Evolutionary conservation across 2,113 vertebrate genomes (phyloP).

Genomic region (Numida meleagris): DNA sequence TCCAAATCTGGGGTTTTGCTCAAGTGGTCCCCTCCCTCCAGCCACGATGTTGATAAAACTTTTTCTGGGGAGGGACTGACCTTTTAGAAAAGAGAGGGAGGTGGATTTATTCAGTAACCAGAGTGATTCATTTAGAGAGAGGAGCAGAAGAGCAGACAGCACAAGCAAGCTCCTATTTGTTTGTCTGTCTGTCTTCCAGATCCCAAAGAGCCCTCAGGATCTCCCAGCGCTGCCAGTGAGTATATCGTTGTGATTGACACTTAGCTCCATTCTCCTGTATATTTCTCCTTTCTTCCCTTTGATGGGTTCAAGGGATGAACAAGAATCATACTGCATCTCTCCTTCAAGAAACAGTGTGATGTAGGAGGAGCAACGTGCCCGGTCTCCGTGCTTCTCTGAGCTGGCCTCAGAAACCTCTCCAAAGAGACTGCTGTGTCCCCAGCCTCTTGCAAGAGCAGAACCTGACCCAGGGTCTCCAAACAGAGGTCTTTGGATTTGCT

Average conservation of each 20-base stretch:
- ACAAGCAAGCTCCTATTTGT: background rate
- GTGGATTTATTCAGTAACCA: background rate
- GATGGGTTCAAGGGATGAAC: background rate
- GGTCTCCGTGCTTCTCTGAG: background rate
- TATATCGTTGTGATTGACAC: background rate
- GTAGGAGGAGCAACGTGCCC: background rate
- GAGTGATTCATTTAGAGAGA: background rate
- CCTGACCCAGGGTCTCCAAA: background rate
- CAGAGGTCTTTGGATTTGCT: background rate
- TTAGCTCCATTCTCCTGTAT: background rate
- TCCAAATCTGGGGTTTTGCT: background rate
- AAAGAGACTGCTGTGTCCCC: background rate
- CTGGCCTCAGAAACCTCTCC: background rate
- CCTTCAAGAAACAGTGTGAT: background rate
- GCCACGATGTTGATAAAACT: background rate
- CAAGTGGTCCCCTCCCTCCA: background rate
- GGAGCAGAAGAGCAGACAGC: background rate
- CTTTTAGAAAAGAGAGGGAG: background rate
- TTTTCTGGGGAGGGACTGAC: background rate
- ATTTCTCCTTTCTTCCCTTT: background rate
- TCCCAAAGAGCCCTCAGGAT: background rate
- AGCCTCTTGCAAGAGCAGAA: background rate
- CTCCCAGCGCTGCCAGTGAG: background rate
- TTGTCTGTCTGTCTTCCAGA: constrained; percentile 47
- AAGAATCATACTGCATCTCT: background rate